Evolutionary conservation across 2,888 invertebrate species (phyloP), one percentile per base, ranked within the genome.

Genomic region (Danaus chrysippus): DNA sequence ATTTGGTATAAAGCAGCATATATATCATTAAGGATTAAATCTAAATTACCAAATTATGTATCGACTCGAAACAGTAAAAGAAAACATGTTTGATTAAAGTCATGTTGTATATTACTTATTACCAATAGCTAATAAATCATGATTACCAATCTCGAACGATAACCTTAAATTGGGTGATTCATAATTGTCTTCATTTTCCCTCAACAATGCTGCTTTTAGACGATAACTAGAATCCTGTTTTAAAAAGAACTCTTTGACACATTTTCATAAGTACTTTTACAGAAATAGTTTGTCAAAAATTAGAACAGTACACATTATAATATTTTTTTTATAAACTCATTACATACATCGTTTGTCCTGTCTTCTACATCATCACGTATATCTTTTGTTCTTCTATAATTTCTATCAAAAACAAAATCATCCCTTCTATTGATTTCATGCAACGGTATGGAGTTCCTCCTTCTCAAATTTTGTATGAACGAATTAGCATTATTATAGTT

Each of bases 341-440:
- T 49, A 49, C 49, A 49, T 49, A 15, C 49, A 15, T 49, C 49
- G 49, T 15, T 15, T 13, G 23, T 23, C 23, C 49, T 49, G 13
- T 49, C 17, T 10, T 15, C 49, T 49, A 15, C 49, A 15, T 13
- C 46, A 12, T 46, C 11, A 46, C n/a, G 46, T 46, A 46, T 46
- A 46, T 46, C 49, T 17, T 49, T 49, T 10, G 15, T 49, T 17
- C 49, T 15, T 9, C 49, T 13, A 17, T 49, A 49, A 15, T 49
- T 49, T 49, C 15, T 17, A 15, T 15, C 49, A 15, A 15, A 49
- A 12, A 49, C 15, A 49, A 15, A 15, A 12, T 15, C 46, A n/a
- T 13, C n/a, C 3, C 46, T n/a, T 46, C 46, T 49, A 17, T 17
- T 49, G 49, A 15, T 49, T 49, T 49, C 15, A 49, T 49, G 49